phyloP scores from a whole-genome alignment of 2,888 invertebrate genomes.

The Tachina lurida region DNA sequence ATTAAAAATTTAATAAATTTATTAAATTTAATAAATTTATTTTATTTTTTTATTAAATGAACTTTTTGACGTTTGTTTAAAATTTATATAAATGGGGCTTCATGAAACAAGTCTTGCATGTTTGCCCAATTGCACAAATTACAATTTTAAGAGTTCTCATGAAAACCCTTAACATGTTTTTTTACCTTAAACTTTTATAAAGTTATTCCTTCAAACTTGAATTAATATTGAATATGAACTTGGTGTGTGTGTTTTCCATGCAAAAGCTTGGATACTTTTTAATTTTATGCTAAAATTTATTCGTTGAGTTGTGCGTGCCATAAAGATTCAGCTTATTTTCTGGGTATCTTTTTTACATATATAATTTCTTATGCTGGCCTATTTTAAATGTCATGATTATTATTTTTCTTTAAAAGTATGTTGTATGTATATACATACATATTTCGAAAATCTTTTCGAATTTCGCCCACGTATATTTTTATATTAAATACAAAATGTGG shows the following conservation, averaged over 20 bases:
- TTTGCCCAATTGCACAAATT: no score
- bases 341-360: slow-evolving; percentile 39
- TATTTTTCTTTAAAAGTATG: slow-evolving; percentile 43
- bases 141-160: no score
- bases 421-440: background rate
- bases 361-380: slow-evolving; percentile 29
- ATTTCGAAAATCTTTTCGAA: slow-evolving; percentile 18
- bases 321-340: slow-evolving; percentile 19
- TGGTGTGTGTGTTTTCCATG: slow-evolving; percentile 32
- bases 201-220: no score
- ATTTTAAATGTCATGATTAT: slow-evolving; percentile 62
- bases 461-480: slow-evolving; percentile 36
- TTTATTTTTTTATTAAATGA: no score
- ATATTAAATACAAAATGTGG: slow-evolving; percentile 24
- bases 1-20: no score
- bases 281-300: slow-evolving; percentile 1
- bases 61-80: no score
- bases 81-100: no score
- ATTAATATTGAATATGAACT: no score
- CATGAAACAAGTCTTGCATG: no score
- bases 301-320: background rate
- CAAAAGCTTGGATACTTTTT: slow-evolving; percentile 23
- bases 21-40: no score
- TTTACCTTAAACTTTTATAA: no score
- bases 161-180: no score